phyloP scores from a whole-genome alignment of 2,113 vertebrate species.

The Bambusicola thoracicus region DNA sequence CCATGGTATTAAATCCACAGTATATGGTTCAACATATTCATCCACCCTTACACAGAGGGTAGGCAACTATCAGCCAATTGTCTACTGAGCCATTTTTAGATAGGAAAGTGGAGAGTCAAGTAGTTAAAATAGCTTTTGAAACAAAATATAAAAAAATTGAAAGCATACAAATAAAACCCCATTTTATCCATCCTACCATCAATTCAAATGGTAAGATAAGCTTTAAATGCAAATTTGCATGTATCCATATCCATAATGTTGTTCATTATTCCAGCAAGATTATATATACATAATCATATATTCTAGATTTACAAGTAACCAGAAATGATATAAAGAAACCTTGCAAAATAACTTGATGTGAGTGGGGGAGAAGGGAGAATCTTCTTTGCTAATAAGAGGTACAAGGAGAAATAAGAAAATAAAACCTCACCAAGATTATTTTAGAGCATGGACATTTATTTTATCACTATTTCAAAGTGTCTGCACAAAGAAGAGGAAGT shows the following conservation, averaged over 20 bases:
- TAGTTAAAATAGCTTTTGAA: no score
- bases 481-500: not conserved
- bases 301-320: not conserved
- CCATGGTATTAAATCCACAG: not conserved
- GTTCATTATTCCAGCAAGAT: not conserved
- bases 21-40: not conserved
- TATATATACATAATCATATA: not conserved
- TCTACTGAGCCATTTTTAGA: no score
- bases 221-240: no score
- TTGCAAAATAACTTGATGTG: not conserved
- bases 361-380: rapidly evolving
- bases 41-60: not conserved
- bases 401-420: not conserved
- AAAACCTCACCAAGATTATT: not conserved
- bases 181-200: no score
- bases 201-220: no score
- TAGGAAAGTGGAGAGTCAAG: no score
- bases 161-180: no score
- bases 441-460: no score
- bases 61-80: no score
- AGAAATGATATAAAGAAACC: not conserved
- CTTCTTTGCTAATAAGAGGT: not conserved
- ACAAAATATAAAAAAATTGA: no score
- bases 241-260: rapidly evolving
- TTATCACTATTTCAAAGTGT: not conserved